A percentile compares a stretch with the other conserved stretches of the same genome.
phyloP scores from a whole-genome alignment of 2,888 invertebrate genomes.

The Coremacera marginata region DNA sequence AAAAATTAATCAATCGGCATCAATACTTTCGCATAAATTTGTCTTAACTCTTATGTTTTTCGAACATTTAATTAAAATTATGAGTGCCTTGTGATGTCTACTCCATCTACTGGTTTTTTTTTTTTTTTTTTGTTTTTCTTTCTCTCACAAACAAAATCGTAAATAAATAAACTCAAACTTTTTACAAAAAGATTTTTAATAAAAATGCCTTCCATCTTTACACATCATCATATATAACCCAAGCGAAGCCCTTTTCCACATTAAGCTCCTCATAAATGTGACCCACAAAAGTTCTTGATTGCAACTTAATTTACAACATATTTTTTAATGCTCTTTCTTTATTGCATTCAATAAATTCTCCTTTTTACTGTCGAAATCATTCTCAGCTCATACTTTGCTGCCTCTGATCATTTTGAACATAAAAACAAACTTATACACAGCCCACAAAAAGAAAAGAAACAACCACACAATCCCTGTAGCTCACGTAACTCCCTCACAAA shows the following conservation, averaged over 20 bases:
- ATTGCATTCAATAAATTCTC: constrained; percentile 10
- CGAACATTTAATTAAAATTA: no score
- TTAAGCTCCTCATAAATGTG: not conserved
- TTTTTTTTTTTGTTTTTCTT: not conserved
- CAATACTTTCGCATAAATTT: no score
- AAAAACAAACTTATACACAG: not conserved
- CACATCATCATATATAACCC: not conserved
- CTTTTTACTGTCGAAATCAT: constrained; percentile 26
- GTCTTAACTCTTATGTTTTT: no score
- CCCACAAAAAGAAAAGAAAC: not conserved
- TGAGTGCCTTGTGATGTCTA: no score
- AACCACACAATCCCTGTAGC: not conserved
- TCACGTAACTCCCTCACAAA: not conserved
- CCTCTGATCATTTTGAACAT: constrained; percentile 2
- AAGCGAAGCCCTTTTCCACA: not conserved
- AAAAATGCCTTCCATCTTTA: not conserved
- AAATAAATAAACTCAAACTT: not conserved
- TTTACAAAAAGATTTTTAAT: not conserved
- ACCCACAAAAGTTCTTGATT: constrained; percentile 11
- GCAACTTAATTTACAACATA: constrained; percentile 23
- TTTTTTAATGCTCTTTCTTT: constrained; percentile 13
- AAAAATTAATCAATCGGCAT: no score
- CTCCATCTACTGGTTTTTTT: not conserved
- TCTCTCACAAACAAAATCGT: not conserved
- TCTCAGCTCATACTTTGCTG: not conserved